Base-by-base conservation (phyloP, 2,888 invertebrate genomes). In the Acrocera orbiculus region DNA sequence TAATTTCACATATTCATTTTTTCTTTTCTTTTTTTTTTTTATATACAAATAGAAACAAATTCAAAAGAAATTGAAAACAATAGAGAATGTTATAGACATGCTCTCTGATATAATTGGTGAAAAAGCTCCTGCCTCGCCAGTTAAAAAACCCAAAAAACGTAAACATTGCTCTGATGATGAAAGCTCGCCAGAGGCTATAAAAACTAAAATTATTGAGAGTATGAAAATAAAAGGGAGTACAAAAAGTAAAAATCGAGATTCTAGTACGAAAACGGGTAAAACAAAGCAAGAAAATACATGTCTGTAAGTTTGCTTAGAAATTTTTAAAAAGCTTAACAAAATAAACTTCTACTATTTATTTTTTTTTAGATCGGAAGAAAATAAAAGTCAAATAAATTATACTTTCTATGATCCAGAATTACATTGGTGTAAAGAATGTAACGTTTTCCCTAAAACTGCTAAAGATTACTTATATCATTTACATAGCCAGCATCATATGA, bases 391-490 rank as follows among this genome's bases (percentile, higher is more conserved):
- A 54, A 75, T 69, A 56, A 83, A 82, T 68, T 80, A 77, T 50
- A 74, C 81, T 33, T 80, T 82, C 61, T 86, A 82, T 53, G 86
- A 87, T 59, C 82, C 85, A 1, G 85, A 85, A 62, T 75, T 82
- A 68, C 85, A 86, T 54, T 87, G 87, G 87, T 87, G 86, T 55
- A 69, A 82, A 35, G 70, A 76, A 30, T 87, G 87, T 61, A 76
- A 82, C 55, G 76, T 78, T 47, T 87, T 87, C 57, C 86, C 86
- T 19, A 73, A 78, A 50, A 81, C 83, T 3, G 85, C 85, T 32
- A 82, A 83, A 56, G 82, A 83, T 54, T 81, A 79, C 55, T 62
- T 87, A 45, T 75, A 76, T 56, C 87, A 87, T 64, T 67, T 86
- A 45, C 86, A 86, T 53, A 70, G 74, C 32, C 68, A 72, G 40